Base-by-base conservation (phyloP, 2,113 vertebrate genomes). In the Crotalus horridus region DNA sequence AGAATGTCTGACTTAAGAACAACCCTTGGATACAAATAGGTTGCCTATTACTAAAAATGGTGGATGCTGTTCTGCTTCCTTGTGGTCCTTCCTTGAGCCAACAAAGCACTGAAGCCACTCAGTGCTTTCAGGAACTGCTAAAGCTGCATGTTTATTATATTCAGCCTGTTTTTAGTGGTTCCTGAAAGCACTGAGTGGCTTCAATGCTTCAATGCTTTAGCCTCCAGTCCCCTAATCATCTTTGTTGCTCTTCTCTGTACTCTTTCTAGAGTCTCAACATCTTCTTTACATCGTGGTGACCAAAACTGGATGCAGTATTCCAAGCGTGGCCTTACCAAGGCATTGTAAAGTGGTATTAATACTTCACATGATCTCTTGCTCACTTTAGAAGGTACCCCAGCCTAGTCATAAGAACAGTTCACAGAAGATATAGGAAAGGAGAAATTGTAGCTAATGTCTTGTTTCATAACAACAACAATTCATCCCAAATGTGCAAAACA, bases 321-420 rank as follows among this genome's bases (percentile, higher is more conserved):
- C 43, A 43, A 43, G 43, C 3, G 43, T 43, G 43, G 43, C 43
- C 43, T 43, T 43, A 43, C 43, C 43, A 43, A 43, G 43, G 43
- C 43, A 43, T 43, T 43, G 43, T 43, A 43, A 43, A 43, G 43
- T 43, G 43, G 43, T 43, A 43, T 43, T 43, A 43, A 43, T 43
- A 43, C 43, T 43, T 43, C 43, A 43, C 43, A 4, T 43, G 43
- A 43, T 43, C 97, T 98, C 97, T 97, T 94, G 90, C 94, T 97
- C 89, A 93, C 94, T 97, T 96, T 97, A 97, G 74, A 97, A 97
- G 95, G 96, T 91, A 95, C 96, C 97, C 95, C 97, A 98, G 97
- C 96, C 97, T 97, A 98, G 96, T 97, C 96, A 97, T 98, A 98
- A 98, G 96, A 97, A 93, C 95, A 95, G 94, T 94, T 95, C 95